A percentile compares a stretch with the other conserved stretches of the same genome.
Evolutionary conservation across 2,888 invertebrate genomes (phyloP).

Genomic region (Lithophane ornitopus): DNA sequence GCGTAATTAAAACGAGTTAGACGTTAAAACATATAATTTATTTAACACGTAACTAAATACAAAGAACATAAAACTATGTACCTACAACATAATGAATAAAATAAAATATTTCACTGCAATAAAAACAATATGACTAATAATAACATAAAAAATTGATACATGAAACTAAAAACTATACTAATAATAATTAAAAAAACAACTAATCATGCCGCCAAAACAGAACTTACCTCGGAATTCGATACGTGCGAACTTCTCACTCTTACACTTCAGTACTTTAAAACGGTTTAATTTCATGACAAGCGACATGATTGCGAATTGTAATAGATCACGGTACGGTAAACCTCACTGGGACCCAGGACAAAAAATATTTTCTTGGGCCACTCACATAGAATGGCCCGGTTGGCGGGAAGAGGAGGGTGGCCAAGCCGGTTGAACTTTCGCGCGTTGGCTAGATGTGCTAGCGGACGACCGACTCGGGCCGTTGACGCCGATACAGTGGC

Average conservation of each 20-base stretch:
- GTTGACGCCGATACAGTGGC: slow-evolving; percentile 68
- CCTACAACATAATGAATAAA: neutral
- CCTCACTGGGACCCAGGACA: neutral
- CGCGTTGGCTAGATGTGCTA: slow-evolving; percentile 40
- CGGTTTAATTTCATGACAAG: slow-evolving; percentile 92
- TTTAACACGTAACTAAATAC: slow-evolving; percentile 8
- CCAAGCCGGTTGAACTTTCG: slow-evolving; percentile 65
- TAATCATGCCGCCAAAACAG: neutral
- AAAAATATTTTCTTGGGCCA: slow-evolving; percentile 13
- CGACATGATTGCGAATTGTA: slow-evolving; percentile 89
- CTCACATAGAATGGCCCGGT: slow-evolving; percentile 35
- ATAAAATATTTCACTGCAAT: neutral
- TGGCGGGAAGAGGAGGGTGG: slow-evolving; percentile 33
- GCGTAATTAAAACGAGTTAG: slow-evolving; percentile 51
- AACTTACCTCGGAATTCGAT: slow-evolving; percentile 95
- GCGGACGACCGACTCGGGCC: slow-evolving; percentile 52
- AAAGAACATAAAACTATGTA: slow-evolving; percentile 2
- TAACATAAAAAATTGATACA: neutral
- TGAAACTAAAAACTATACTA: neutral
- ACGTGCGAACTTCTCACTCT: slow-evolving; percentile 92
- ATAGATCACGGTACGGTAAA: neutral
- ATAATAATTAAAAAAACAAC: neutral
- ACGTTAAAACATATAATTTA: slow-evolving; percentile 16
- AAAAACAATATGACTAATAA: slow-evolving; percentile 10
- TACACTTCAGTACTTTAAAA: slow-evolving; percentile 93